A percentile compares a stretch with the other conserved stretches of the same genome.
Conservation (phyloP, 2,797 vertebrate genomes). For the Helostoma temminkii region DNA sequence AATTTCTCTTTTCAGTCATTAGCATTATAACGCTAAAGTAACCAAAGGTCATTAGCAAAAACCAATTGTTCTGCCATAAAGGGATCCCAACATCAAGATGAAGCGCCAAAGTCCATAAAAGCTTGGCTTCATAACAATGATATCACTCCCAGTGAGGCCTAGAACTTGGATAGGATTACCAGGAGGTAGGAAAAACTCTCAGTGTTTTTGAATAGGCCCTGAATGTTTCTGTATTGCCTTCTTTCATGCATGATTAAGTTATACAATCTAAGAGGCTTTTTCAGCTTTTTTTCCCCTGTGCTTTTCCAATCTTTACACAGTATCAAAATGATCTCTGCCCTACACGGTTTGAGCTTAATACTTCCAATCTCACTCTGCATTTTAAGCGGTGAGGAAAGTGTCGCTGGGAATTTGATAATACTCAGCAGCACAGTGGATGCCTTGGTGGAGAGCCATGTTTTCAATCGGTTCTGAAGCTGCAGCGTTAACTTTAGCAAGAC, state of each 20-base stretch:
- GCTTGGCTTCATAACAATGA: constrained; percentile 60
- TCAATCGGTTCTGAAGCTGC: constrained; percentile 65
- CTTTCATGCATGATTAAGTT: constrained; percentile 77
- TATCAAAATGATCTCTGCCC: constrained; percentile 67
- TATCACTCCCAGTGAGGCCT: constrained; percentile 64
- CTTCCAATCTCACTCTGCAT: constrained; percentile 62
- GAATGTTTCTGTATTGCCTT: constrained; percentile 66
- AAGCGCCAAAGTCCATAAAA: constrained; percentile 69
- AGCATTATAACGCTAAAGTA: constrained; percentile 49
- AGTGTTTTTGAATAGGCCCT: constrained; percentile 55
- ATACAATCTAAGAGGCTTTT: constrained; percentile 66
- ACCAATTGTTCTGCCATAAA: constrained; percentile 62
- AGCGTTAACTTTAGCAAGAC: constrained; percentile 59
- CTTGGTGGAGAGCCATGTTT: constrained; percentile 75
- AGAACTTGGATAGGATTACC: constrained; percentile 54
- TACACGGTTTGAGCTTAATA: constrained; percentile 63
- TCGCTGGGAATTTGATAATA: constrained; percentile 69
- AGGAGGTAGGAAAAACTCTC: constrained; percentile 37
- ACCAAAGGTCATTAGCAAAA: constrained; percentile 62
- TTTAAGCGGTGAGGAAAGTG: constrained; percentile 61
- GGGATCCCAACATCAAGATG: constrained; percentile 58
- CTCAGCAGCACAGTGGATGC: constrained; percentile 55
- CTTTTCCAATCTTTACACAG: constrained; percentile 60
- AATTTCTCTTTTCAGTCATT: constrained; percentile 18
- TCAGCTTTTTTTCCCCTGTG: constrained; percentile 61